phyloP scores from a whole-genome alignment of 2,888 invertebrate genomes.

The Agrotis segetum region DNA sequence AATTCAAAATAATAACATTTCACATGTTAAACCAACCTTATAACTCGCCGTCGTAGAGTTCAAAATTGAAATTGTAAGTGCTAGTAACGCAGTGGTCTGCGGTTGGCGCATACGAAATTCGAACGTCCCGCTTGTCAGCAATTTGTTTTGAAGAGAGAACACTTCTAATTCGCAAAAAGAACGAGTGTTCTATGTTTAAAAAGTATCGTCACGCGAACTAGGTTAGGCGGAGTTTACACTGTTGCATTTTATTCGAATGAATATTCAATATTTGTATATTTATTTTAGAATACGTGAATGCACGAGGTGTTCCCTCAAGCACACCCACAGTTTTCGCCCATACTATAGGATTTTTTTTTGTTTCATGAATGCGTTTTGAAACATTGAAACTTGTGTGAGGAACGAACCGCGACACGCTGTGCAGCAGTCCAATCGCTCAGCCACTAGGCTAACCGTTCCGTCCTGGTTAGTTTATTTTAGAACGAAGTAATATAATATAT shows the following conservation, averaged over 20 bases:
- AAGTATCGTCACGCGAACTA: conserved; percentile 88
- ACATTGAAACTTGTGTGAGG: no score
- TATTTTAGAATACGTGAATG: neutral
- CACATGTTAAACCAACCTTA: conserved; percentile 62
- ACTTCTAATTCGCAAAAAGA: conserved; percentile 90
- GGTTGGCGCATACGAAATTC: conserved; percentile 84
- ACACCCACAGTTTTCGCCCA: no score
- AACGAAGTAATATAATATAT: no score
- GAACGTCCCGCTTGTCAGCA: conserved; percentile 89
- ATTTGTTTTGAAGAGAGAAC: conserved; percentile 90
- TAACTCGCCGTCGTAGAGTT: conserved; percentile 27
- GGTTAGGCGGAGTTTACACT: conserved; percentile 68
- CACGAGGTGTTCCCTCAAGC: no score
- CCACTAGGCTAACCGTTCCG: no score
- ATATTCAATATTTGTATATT: neutral
- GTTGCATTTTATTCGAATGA: neutral
- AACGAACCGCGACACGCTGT: no score
- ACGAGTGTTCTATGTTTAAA: conserved; percentile 88
- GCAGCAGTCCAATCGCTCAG: no score
- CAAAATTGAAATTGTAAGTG: conserved; percentile 45
- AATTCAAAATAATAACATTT: conserved; percentile 75
- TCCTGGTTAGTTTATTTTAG: no score
- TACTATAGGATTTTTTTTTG: no score
- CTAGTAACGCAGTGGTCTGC: conserved; percentile 69
- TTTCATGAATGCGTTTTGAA: no score